Percentiles rank a stretch among this genome's conserved stretches.
These are phyloP conservation scores for Hippoglossus hippoglossus DNA, from an alignment of 2,797 vertebrate species.

Conservation along the genomic window DNA sequence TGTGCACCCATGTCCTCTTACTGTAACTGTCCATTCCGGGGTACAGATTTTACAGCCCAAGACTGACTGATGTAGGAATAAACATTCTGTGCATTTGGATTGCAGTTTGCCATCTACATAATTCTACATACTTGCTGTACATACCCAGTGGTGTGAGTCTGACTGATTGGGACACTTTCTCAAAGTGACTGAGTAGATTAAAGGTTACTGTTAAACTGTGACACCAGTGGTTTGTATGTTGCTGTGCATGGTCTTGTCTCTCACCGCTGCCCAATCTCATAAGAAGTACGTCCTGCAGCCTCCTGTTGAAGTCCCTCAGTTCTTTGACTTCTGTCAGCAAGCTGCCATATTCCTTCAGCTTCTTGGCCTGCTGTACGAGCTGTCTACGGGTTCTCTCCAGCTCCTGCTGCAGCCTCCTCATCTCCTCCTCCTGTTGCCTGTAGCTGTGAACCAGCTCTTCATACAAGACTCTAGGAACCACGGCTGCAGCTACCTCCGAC, in stretches of 20 bases:
- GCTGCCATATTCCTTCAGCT: constrained; percentile 97
- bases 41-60: too few relatives aligned
- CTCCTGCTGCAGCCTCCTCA: constrained; percentile 97
- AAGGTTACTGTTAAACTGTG: background rate
- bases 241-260: constrained; percentile 56
- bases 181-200: background rate
- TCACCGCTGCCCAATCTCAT: constrained; percentile 98
- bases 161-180: background rate
- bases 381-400: constrained; percentile 96
- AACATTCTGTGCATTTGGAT: background rate
- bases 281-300: constrained; percentile 97
- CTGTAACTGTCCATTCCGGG: too few relatives aligned
- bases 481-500: constrained; percentile 82
- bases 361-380: constrained; percentile 99
- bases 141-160: background rate
- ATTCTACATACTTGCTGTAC: background rate
- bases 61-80: background rate
- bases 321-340: constrained; percentile 98
- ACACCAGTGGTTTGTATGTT: constrained; percentile 22
- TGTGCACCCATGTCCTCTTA: too few relatives aligned
- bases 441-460: constrained; percentile 98
- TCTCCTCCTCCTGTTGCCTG: constrained; percentile 97
- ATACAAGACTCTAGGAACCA: constrained; percentile 94
- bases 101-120: background rate
- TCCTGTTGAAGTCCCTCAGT: constrained; percentile 97